Evolutionary conservation across 2,797 vertebrate genomes (phyloP).

Genomic region (Argentina silus): DNA sequence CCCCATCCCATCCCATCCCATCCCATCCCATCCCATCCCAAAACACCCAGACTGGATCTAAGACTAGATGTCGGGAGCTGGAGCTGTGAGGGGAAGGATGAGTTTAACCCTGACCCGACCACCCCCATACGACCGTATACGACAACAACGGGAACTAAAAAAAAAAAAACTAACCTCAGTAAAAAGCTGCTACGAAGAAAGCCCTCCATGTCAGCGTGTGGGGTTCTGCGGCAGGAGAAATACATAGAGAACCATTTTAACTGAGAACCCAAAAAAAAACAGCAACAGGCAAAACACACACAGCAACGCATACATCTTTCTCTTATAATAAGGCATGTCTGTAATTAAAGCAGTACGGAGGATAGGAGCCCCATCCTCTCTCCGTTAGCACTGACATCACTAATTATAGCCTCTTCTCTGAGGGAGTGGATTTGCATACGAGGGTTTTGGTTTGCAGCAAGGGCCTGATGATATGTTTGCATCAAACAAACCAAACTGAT

Average conservation of each 20-base stretch:
- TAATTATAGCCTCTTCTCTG: conserved; percentile 77
- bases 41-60: conserved; percentile 36
- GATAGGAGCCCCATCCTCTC: conserved; percentile 64
- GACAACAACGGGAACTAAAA: conserved; percentile 67
- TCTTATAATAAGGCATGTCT: conserved; percentile 71
- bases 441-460: conserved; percentile 88
- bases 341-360: conserved; percentile 74
- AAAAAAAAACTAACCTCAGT: conserved; percentile 86
- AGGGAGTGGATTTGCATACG: conserved; percentile 81
- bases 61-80: conserved; percentile 67
- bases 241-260: conserved; percentile 84
- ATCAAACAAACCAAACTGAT: conserved; percentile 73
- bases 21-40: conserved; percentile 36
- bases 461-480: too few species aligned
- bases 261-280: conserved; percentile 52
- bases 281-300: conserved; percentile 23
- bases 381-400: conserved; percentile 74
- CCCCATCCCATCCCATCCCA: conserved; percentile 32
- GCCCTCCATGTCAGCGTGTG: conserved; percentile 85
- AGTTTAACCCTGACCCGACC: conserved; percentile 58
- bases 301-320: conserved; percentile 67
- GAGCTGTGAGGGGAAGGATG: conserved; percentile 66
- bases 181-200: conserved; percentile 89
- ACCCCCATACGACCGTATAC: conserved; percentile 59
- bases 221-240: conserved; percentile 84